Evolutionary conservation across 37 sponge, comb jelly and placozoan genomes (phyloP).

Genomic region (Spongilla lacustris): DNA sequence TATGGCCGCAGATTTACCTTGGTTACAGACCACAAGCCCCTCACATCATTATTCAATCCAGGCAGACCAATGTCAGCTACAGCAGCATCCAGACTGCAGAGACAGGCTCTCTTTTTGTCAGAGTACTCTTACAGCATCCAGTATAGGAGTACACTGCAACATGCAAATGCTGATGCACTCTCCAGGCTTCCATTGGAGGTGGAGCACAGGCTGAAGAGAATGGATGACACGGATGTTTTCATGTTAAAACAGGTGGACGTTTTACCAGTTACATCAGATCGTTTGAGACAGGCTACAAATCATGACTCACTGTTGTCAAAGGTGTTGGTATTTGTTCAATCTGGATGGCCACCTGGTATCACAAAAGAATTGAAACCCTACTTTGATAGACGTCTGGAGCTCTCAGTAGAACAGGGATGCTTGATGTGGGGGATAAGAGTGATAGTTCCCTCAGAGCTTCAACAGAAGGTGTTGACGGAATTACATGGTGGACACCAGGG

Average conservation of each 20-base stretch:
- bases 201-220: neutral
- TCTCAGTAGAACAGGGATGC: conserved; percentile 1
- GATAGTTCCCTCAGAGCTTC: neutral
- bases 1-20: conserved; percentile 63
- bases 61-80: conserved; percentile 24
- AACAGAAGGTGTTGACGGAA: neutral
- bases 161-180: conserved; percentile 64
- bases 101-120: conserved; percentile 46
- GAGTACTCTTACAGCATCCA: conserved; percentile 38
- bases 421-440: conserved; percentile 10
- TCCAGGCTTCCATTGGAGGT: conserved; percentile 38
- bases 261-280: conserved; percentile 17
- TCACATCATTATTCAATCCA: conserved; percentile 40
- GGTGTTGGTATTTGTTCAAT: conserved; percentile 21
- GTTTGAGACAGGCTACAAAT: conserved; percentile 7
- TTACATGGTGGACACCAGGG: conserved; percentile 17
- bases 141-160: conserved; percentile 33
- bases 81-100: conserved; percentile 41
- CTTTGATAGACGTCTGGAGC: neutral
- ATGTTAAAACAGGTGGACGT: neutral
- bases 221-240: neutral
- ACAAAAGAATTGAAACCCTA: neutral
- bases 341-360: conserved; percentile 45
- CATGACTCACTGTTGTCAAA: conserved; percentile 44
- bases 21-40: conserved; percentile 58